Evolutionary conservation across 2,797 vertebrate genomes (phyloP), one percentile per base, ranked within the genome.

Genomic region (Vultur gryphus): DNA sequence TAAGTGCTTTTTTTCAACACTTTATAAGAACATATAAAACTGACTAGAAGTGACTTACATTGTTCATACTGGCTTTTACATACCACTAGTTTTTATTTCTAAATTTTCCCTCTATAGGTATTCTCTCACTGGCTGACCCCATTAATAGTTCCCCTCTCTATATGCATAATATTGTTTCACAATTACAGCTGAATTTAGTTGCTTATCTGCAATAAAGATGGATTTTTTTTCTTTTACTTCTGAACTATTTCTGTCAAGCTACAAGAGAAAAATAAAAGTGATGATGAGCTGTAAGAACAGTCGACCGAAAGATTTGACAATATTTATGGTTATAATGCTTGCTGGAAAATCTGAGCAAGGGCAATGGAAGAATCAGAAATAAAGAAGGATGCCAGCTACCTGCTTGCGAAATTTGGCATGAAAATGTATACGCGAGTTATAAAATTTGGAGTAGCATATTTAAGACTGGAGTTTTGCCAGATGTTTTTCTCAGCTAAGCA

Each of bases 181-280:
- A 87, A 49, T 89, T 91, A 90, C 95, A 96, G 72, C 59, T 95
- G 87, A 93, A 75, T 89, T 93, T 61, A 77, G 24, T 55, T 89
- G 52, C 62, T 93, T 89, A 29, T 83, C 71, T 77, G 83, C 81
- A 93, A 76, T 61, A 69, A 93, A 87, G 31, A 87, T 48, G 44
- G 16, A 6, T 23, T 92, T 96, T 66, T 89, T 97, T 70, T 83
- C 48, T 94, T 88, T 86, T 16, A 51, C 25, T 88, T 79, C 66
- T 95, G 89, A 94, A 85, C 46, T 83, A 90, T 43, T 93, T 93
- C 24, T 67, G 33, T 86, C 75, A 49, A 87, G 31, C 54, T 90
- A 90, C 76, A 91, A 90, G 76, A 87, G 70, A 93, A 95, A 97
- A 96, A 81, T 52, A 94, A 84, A 94, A 90, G 31, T 29, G 62